Conservation (phyloP, 1,140 invertebrate genomes). For the Caenorhabditis elegans region DNA sequence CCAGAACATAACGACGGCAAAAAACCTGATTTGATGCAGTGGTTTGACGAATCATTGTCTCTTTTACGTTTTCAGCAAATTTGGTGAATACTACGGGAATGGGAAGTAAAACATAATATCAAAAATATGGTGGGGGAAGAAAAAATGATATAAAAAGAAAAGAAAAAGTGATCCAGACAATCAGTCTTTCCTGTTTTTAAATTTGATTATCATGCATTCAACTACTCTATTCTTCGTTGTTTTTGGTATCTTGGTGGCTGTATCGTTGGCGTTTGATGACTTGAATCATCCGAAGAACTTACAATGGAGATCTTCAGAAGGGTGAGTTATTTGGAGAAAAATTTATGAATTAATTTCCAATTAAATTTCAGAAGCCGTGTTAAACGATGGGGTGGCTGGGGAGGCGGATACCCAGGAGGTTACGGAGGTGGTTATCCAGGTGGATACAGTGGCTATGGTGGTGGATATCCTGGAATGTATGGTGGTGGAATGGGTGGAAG, state of each 20-base stretch:
- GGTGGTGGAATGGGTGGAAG: constrained; percentile 18
- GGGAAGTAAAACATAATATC: background rate
- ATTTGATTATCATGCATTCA: background rate
- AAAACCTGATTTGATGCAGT: background rate
- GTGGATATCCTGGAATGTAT: background rate
- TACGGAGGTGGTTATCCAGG: background rate
- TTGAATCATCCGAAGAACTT: background rate
- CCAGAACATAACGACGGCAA: background rate
- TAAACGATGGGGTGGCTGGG: background rate
- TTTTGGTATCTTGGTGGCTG: background rate
- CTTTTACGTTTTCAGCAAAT: background rate
- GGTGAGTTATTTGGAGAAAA: background rate
- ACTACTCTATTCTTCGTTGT: background rate
- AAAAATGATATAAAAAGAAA: background rate
- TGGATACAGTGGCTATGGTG: background rate
- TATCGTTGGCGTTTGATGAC: background rate
- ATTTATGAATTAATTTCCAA: background rate
- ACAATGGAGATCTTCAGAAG: background rate
- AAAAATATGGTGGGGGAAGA: background rate
- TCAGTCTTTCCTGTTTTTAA: background rate
- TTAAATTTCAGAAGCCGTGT: background rate
- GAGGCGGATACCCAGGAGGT: background rate
- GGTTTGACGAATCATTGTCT: background rate
- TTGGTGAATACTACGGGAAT: background rate
- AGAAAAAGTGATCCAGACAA: background rate